phyloP scores from a whole-genome alignment of 1,140 invertebrate genomes.

The Drosophila repletoides region DNA sequence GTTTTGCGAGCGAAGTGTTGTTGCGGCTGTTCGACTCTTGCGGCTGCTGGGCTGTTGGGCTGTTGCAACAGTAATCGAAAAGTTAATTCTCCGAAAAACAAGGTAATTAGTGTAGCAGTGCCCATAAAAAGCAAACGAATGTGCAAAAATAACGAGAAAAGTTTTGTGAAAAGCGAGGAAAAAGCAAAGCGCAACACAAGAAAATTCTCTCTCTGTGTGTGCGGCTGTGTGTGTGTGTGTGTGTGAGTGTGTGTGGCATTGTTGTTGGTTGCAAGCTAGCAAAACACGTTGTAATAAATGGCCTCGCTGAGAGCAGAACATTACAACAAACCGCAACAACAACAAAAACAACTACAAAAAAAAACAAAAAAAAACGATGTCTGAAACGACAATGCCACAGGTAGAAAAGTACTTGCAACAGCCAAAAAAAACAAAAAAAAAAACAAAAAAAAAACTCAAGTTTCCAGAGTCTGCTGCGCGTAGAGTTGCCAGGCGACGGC shows the following conservation, averaged over 20 bases:
- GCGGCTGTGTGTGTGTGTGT: too few species aligned
- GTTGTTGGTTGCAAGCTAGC: slow-evolving; percentile 58
- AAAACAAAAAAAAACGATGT: slow-evolving; percentile 5
- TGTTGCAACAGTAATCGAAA: slow-evolving; percentile 73
- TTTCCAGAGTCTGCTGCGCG: background rate
- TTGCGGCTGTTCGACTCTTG: slow-evolving; percentile 9
- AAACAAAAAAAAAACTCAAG: background rate
- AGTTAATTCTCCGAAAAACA: slow-evolving; percentile 80
- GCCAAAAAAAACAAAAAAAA: background rate
- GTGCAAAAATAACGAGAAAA: slow-evolving; percentile 80
- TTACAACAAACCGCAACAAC: slow-evolving; percentile 11
- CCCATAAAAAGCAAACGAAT: slow-evolving; percentile 77
- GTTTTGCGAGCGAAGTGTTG: slow-evolving; percentile 20
- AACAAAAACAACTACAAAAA: too few species aligned
- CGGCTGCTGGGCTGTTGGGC: slow-evolving; percentile 30
- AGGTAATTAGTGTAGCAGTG: slow-evolving; percentile 78
- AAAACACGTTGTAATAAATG: slow-evolving; percentile 70
- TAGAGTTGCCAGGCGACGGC: slow-evolving; percentile 11
- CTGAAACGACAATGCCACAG: slow-evolving; percentile 38
- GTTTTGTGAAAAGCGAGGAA: slow-evolving; percentile 40
- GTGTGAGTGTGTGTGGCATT: slow-evolving; percentile 38
- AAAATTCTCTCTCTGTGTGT: too few species aligned
- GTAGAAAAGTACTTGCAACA: slow-evolving; percentile 7
- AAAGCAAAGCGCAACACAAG: slow-evolving; percentile 15
- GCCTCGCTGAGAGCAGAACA: slow-evolving; percentile 28